Evolutionary conservation across 2,113 vertebrate species (phyloP).

Genomic region (Cebidichthys violaceus): DNA sequence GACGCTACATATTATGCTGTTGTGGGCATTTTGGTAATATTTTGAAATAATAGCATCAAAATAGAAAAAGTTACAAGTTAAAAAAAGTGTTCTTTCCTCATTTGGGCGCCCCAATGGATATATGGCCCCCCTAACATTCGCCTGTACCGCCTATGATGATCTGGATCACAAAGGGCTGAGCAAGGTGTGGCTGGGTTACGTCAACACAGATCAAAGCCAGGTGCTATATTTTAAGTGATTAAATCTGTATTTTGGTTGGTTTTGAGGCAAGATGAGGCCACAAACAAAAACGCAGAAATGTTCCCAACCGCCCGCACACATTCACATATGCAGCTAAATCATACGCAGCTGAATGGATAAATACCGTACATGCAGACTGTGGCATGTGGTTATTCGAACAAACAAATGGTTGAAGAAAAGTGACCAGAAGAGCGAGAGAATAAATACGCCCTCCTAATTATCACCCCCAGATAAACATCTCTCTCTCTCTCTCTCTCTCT

Average conservation of each 20-base stretch:
- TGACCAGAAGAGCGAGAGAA: slow-evolving; percentile 45
- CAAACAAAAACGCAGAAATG: slow-evolving; percentile 21
- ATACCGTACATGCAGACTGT: slow-evolving; percentile 12
- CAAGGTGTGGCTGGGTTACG: slow-evolving; percentile 12
- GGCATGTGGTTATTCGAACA: slow-evolving; percentile 12
- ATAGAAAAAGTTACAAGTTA: no score
- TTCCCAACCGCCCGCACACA: neutral
- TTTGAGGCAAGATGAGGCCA: slow-evolving; percentile 3
- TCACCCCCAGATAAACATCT: slow-evolving; percentile 58
- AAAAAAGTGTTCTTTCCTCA: no score
- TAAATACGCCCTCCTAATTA: slow-evolving; percentile 53
- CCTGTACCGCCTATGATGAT: neutral
- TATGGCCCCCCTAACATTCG: no score
- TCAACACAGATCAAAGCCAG: slow-evolving; percentile 33
- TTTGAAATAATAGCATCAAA: neutral
- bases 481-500: slow-evolving; percentile 30
- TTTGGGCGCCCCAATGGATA: no score
- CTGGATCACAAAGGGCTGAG: slow-evolving; percentile 5
- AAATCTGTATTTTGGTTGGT: slow-evolving; percentile 2
- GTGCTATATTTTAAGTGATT: neutral
- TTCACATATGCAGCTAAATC: slow-evolving; percentile 7
- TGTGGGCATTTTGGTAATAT: neutral
- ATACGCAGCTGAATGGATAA: slow-evolving; percentile 15
- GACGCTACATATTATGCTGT: no score
- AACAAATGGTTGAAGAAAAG: slow-evolving; percentile 39